These are phyloP conservation scores for Chrysolina haemoptera DNA, from an alignment of 2,888 invertebrate species.

Conservation along the genomic window DNA sequence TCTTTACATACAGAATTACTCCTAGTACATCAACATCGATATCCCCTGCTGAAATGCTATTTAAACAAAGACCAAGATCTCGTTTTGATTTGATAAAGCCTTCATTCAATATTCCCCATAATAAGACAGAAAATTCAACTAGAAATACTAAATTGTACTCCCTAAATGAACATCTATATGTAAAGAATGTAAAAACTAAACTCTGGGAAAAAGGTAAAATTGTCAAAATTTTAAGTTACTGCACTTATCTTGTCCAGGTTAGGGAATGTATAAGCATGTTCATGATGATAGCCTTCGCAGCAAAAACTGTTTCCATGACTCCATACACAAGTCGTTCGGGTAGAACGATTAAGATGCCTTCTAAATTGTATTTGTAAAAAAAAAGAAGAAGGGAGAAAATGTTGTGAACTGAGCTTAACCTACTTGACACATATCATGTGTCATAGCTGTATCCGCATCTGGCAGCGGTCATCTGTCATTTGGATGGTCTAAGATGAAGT, in stretches of 20 bases:
- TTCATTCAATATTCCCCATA: not conserved
- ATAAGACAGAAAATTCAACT: not conserved
- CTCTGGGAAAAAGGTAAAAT: not conserved
- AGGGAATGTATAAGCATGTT: slow-evolving; percentile 4
- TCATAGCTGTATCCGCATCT: too few relatives aligned
- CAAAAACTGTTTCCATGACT: not conserved
- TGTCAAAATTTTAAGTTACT: not conserved
- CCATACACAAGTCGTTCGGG: slow-evolving; percentile 18
- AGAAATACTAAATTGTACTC: slow-evolving; percentile 9
- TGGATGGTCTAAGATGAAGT: too few relatives aligned
- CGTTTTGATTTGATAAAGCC: too few relatives aligned
- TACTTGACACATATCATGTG: too few relatives aligned
- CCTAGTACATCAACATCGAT: slow-evolving; percentile 1
- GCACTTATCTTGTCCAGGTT: not conserved
- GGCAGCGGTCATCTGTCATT: too few relatives aligned
- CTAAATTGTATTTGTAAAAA: not conserved
- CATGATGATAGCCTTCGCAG: not conserved
- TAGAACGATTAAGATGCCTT: not conserved
- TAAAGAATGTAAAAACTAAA: slow-evolving; percentile 2
- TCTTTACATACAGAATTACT: slow-evolving; percentile 11
- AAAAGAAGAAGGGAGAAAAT: not conserved
- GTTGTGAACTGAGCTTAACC: not conserved
- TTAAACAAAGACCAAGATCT: too few relatives aligned
- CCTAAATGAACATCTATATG: slow-evolving; percentile 8
- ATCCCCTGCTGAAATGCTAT: too few relatives aligned